Conservation (phyloP, 2,113 vertebrate genomes). For the Nycticryphes semicollaris region DNA sequence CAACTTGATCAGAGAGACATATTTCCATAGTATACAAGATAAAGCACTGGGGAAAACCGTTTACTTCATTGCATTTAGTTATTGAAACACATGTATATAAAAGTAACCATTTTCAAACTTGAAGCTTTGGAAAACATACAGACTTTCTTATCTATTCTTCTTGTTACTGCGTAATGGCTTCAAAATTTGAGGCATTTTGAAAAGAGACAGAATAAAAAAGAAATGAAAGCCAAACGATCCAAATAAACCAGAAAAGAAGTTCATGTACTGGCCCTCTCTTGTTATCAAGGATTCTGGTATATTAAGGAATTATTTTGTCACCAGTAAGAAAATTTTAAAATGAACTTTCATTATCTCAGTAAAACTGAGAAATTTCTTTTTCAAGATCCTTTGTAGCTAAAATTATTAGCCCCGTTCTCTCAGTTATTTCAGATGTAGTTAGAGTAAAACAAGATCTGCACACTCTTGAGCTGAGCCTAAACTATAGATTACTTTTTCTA, state of each 20-base stretch:
- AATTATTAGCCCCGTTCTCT: neutral
- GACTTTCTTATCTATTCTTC: neutral
- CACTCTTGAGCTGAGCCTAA: neutral
- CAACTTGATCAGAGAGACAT: neutral
- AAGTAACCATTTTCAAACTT: neutral
- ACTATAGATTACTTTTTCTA: neutral
- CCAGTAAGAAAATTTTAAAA: neutral
- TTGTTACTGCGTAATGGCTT: neutral
- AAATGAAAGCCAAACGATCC: neutral
- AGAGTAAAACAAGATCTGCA: neutral
- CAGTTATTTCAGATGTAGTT: neutral
- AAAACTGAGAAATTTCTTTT: neutral
- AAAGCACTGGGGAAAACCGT: rapidly evolving
- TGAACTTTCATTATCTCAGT: neutral
- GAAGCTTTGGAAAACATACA: neutral
- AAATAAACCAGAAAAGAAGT: neutral
- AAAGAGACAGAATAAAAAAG: neutral
- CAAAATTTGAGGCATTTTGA: neutral
- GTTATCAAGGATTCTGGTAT: neutral
- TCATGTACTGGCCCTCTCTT: neutral
- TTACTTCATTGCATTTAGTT: neutral
- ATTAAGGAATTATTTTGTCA: neutral
- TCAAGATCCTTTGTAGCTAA: neutral
- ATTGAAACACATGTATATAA: neutral
- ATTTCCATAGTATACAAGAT: neutral